Evolutionary conservation across 2,888 invertebrate species (phyloP), one percentile per base, ranked within the genome.

Genomic region (Zhuqinia jingwanae): DNA sequence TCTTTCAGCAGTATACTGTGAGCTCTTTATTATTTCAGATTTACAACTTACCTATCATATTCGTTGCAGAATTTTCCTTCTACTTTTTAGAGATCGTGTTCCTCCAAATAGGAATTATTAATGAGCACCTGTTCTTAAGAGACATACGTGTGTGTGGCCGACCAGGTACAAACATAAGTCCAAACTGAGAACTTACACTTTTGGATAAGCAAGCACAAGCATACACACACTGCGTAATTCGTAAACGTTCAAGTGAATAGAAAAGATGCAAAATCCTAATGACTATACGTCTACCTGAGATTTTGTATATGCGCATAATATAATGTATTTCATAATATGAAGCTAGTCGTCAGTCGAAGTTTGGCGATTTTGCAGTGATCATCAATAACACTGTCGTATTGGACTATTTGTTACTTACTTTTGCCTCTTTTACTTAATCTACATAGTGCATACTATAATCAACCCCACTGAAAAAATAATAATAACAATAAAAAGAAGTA

Each of bases 101-200:
- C 50, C 65, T 58, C 65, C 63, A 79, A 65, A 65, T 65, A 63
- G 65, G 79, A 50, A 65, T 80, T 53, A 80, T 80, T 80, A 80
- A 80, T 80, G 80, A 80, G 75, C 75, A 56, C 56, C 36, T 75
- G 56, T 56, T 75, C 22, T 70, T 25, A 75, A 75, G 25, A 42
- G 45, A 76, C 17, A 30, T 77, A 20, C 17, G 58, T 30, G 27
- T 22, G 60, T 77, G 77, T 77, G 77, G 36, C 36, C 53, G 76
- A 60, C 60, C 58, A 77, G 60, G 60, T 60, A 77, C 77, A 60
- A 77, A 58, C 45, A 42, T 25, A 60, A 58, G 60, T 77, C 42
- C 60, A 45, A 77, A 77, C 77, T 77, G 77, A 60, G 11, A 58
- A 45, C 36, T 73, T 73, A 50, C 56, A 20, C 30, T 73, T 50